Conservation (phyloP, 2,888 invertebrate species). For the Epinotia bilunana region DNA sequence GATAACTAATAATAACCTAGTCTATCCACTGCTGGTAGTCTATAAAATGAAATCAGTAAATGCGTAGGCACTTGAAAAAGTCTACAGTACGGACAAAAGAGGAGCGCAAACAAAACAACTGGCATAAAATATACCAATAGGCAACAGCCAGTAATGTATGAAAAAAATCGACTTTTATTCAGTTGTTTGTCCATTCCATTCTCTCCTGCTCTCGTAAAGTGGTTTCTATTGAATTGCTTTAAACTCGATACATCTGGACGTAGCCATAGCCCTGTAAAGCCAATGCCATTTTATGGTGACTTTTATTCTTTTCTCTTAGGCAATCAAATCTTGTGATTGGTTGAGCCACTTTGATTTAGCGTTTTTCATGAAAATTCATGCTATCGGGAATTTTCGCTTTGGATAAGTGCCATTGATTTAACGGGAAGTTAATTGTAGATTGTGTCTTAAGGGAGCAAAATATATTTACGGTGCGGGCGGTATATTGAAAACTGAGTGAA, state of each 20-base stretch:
- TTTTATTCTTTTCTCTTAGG: constrained; percentile 7
- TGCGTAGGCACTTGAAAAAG: not conserved
- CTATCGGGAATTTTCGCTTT: not conserved
- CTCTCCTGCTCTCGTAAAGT: constrained; percentile 23
- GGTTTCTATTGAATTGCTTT: constrained; percentile 32
- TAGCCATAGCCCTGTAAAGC: constrained; percentile 5
- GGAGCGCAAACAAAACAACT: not conserved
- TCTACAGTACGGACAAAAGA: not conserved
- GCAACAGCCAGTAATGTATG: not conserved
- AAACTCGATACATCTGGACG: constrained; percentile 35
- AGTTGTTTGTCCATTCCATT: constrained; percentile 1
- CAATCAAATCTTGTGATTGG: constrained; percentile 17
- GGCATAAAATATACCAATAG: not conserved
- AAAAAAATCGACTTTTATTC: constrained; percentile 16
- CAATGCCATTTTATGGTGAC: constrained; percentile 9
- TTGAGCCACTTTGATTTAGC: constrained; percentile 1
- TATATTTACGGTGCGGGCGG: too few relatives aligned
- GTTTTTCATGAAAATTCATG: constrained; percentile 1
- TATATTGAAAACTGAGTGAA: too few relatives aligned
- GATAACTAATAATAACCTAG: too few relatives aligned
- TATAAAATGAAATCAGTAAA: too few relatives aligned
- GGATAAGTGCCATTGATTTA: not conserved
- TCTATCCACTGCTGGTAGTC: too few relatives aligned
- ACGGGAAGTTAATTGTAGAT: not conserved
- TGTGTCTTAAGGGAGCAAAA: too few relatives aligned